These are phyloP conservation scores for Mimas tiliae DNA, from an alignment of 2,888 invertebrate genomes.

Conservation along the genomic window DNA sequence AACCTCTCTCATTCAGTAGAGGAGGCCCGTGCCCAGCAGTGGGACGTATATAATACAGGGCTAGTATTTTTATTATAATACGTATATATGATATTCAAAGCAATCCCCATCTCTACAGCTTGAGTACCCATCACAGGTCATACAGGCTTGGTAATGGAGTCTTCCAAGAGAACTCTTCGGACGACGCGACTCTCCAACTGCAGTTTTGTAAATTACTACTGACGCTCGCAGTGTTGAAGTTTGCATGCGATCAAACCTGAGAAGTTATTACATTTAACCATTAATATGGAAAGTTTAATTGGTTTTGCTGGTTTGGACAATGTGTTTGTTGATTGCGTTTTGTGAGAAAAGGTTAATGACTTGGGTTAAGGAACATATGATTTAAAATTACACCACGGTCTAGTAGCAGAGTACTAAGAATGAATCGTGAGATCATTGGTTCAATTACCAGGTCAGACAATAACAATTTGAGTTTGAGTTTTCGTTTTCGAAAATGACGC, in stretches of 20 bases:
- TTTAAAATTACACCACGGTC: too few species aligned
- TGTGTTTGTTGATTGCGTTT: neutral
- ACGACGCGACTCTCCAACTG: conserved; percentile 36
- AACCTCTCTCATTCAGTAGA: too few species aligned
- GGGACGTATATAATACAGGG: too few species aligned
- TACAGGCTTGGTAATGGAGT: conserved; percentile 38
- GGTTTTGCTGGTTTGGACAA: neutral
- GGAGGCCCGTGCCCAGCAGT: too few species aligned
- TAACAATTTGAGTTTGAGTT: too few species aligned
- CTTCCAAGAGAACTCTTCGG: conserved; percentile 34
- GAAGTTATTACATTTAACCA: conserved; percentile 15
- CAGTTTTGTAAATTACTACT: conserved; percentile 38
- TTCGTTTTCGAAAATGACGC: too few species aligned
- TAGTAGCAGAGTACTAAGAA: too few species aligned
- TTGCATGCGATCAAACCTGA: conserved; percentile 14
- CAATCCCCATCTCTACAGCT: neutral
- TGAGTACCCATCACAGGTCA: conserved; percentile 11
- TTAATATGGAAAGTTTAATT: conserved; percentile 20
- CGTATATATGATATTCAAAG: neutral
- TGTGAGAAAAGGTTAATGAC: neutral
- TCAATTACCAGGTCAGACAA: too few species aligned
- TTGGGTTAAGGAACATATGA: too few species aligned
- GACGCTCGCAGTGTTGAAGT: conserved; percentile 30
- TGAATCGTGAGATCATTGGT: too few species aligned
- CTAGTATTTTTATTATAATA: too few species aligned